These are phyloP conservation scores for Austrofundulus limnaeus DNA, from an alignment of 2,113 vertebrate genomes.

Conservation along the genomic window DNA sequence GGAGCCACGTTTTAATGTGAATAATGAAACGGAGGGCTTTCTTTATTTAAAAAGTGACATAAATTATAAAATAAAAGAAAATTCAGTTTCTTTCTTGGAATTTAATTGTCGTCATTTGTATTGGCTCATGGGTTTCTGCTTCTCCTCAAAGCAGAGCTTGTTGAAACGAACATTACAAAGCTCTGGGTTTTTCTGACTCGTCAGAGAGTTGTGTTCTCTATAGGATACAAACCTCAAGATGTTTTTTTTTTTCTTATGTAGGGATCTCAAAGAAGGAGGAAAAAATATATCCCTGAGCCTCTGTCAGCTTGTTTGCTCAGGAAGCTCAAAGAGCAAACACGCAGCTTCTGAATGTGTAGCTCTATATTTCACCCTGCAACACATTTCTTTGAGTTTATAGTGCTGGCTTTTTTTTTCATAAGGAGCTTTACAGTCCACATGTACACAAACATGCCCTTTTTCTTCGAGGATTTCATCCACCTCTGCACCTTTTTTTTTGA, in stretches of 20 bases:
- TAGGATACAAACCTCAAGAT: slow-evolving; percentile 21
- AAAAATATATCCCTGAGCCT: slow-evolving; percentile 28
- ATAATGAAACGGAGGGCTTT: neutral
- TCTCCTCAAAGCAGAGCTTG: slow-evolving; percentile 29
- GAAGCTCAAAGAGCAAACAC: slow-evolving; percentile 47
- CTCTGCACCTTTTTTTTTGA: slow-evolving; percentile 33
- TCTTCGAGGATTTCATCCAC: slow-evolving; percentile 27
- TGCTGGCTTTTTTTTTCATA: slow-evolving; percentile 4
- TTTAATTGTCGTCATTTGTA: slow-evolving; percentile 28
- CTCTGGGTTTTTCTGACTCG: slow-evolving; percentile 19
- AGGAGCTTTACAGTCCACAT: slow-evolving; percentile 8
- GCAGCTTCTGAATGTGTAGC: neutral
- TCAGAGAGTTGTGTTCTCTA: slow-evolving; percentile 36
- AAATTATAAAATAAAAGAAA: too few relatives aligned
- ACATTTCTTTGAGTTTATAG: slow-evolving; percentile 10
- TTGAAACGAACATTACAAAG: slow-evolving; percentile 32
- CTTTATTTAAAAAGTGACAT: neutral
- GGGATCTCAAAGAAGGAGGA: slow-evolving; percentile 9
- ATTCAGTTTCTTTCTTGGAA: neutral
- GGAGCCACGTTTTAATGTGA: slow-evolving; percentile 8
- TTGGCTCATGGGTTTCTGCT: slow-evolving; percentile 4
- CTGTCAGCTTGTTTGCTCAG: slow-evolving; percentile 46
- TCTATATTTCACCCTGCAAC: slow-evolving; percentile 2
- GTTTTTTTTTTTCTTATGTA: slow-evolving; percentile 27
- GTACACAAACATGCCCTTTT: slow-evolving; percentile 3